Percentiles rank a stretch among this genome's conserved stretches.
Conservation (phyloP, 2,113 vertebrate genomes). For the Callipepla squamata region DNA sequence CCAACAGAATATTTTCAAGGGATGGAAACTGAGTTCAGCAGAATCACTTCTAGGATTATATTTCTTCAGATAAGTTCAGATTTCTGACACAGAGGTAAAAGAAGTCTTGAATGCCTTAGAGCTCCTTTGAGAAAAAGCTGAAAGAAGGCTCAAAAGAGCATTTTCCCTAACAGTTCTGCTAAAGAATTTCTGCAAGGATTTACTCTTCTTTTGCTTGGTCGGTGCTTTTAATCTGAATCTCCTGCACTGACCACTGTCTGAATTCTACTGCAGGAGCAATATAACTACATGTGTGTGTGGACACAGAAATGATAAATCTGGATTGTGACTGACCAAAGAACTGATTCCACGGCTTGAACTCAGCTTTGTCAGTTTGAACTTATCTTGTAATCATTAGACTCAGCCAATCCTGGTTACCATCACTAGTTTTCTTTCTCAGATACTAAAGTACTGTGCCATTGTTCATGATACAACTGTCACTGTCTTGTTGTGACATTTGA, state of each 20-base stretch:
- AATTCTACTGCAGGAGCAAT: neutral
- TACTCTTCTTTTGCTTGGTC: neutral
- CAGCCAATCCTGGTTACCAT: neutral
- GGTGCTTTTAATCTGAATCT: neutral
- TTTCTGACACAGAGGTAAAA: neutral
- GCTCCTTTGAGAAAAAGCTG: neutral
- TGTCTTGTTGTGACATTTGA: neutral
- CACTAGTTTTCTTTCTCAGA: neutral
- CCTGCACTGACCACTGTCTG: neutral
- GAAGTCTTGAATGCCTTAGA: neutral
- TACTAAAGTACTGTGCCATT: neutral
- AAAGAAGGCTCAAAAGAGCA: neutral
- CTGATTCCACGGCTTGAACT: neutral
- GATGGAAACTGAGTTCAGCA: neutral
- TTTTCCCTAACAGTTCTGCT: neutral
- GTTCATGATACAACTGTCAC: neutral
- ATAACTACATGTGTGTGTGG: neutral
- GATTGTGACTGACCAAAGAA: neutral
- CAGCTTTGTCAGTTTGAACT: neutral
- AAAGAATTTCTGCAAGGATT: fast-evolving
- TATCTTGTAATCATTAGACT: neutral
- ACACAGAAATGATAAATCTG: neutral
- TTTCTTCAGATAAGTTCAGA: neutral
- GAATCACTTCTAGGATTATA: neutral
- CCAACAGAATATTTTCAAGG: neutral